These are phyloP conservation scores for Channallabes apus DNA, from an alignment of 2,797 vertebrate species.

Conservation along the genomic window DNA sequence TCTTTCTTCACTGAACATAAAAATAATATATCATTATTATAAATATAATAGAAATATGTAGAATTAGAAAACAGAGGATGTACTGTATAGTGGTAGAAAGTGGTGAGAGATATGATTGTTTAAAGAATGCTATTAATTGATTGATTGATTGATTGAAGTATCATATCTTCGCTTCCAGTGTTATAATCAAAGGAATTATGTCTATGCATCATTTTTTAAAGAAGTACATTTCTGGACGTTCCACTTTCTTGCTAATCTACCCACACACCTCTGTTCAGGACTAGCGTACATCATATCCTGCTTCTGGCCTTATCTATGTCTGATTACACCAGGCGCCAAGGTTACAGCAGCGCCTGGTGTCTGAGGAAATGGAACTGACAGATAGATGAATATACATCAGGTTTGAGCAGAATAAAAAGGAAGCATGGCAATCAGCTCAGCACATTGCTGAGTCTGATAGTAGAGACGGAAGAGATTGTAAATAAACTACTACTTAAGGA, in stretches of 20 bases:
- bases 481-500: background rate
- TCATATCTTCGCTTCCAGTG: background rate
- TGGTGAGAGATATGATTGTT: background rate
- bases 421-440: background rate
- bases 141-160: background rate
- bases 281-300: background rate
- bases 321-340: background rate
- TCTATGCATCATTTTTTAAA: background rate
- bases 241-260: background rate
- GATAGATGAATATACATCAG: background rate
- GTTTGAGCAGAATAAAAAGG: background rate
- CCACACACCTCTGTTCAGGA: background rate
- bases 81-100: background rate
- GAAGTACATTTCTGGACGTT: background rate
- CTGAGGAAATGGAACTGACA: constrained; percentile 14
- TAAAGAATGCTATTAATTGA: background rate
- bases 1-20: background rate
- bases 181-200: background rate
- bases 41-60: background rate
- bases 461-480: background rate
- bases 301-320: constrained; percentile 21
- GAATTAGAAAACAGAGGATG: background rate
- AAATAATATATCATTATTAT: background rate
- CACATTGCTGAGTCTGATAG: background rate
- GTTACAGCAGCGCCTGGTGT: background rate